phyloP scores from a whole-genome alignment of 2,797 vertebrate genomes.

The Eutrigla gurnardus region DNA sequence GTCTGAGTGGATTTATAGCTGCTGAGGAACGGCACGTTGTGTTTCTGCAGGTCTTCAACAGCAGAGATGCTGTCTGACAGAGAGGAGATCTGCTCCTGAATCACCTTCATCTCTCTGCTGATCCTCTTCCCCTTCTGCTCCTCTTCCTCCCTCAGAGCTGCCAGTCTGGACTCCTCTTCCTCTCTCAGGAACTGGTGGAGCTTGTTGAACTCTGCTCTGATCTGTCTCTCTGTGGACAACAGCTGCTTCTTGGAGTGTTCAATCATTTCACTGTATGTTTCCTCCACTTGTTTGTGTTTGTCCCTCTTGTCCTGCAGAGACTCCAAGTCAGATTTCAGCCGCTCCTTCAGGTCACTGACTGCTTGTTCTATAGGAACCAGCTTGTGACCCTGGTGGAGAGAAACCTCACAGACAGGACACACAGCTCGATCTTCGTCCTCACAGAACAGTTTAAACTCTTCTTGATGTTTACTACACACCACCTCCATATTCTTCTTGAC shows the following conservation, averaged over 20 bases:
- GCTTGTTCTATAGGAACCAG: slow-evolving; percentile 14
- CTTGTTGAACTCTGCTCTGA: slow-evolving; percentile 73
- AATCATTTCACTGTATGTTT: slow-evolving; percentile 6
- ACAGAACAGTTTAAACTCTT: slow-evolving; percentile 10
- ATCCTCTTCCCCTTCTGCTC: slow-evolving; percentile 53
- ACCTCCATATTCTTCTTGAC: background rate
- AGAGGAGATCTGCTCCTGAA: slow-evolving; percentile 35
- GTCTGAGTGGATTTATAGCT: background rate
- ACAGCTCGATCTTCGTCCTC: slow-evolving; percentile 45
- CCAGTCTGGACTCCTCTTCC: slow-evolving; percentile 68
- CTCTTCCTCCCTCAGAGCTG: slow-evolving; percentile 64
- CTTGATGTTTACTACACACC: slow-evolving; percentile 17
- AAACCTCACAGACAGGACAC: slow-evolving; percentile 9
- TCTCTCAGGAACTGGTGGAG: slow-evolving; percentile 78
- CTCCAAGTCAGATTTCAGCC: too few species aligned
- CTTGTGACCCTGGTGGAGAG: too few species aligned
- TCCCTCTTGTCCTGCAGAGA: too few species aligned
- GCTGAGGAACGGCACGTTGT: background rate
- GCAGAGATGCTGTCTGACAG: slow-evolving; percentile 46
- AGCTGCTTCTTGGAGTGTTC: slow-evolving; percentile 28
- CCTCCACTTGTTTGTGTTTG: too few species aligned
- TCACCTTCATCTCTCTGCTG: slow-evolving; percentile 19
- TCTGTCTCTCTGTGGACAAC: slow-evolving; percentile 24
- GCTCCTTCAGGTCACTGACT: background rate
- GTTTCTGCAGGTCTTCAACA: slow-evolving; percentile 12